Evolutionary conservation across 2,888 invertebrate species (phyloP).

Genomic region (Hyposoter didymator): DNA sequence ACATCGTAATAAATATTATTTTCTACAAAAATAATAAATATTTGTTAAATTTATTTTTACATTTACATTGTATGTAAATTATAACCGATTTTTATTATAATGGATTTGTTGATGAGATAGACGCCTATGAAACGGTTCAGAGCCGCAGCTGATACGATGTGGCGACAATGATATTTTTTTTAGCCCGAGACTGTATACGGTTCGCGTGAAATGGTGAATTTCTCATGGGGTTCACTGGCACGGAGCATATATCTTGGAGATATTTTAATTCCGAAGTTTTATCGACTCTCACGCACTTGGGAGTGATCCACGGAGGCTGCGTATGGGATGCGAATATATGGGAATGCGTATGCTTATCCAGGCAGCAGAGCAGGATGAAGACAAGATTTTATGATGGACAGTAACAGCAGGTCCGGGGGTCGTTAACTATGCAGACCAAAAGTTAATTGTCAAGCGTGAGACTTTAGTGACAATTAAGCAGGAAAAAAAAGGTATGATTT

Average conservation of each 20-base stretch:
- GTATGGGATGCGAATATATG: conserved; percentile 5
- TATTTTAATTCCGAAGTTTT: conserved; percentile 74
- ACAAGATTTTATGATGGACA: conserved; percentile 51
- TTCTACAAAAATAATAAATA: too few species aligned
- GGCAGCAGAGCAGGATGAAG: neutral
- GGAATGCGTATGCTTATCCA: conserved; percentile 7
- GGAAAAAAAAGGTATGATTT: conserved; percentile 46
- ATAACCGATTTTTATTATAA: too few species aligned
- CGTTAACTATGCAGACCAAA: conserved; percentile 57
- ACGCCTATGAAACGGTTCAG: neutral
- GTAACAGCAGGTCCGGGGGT: conserved; percentile 42
- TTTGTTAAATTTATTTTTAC: too few species aligned
- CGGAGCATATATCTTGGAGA: conserved; percentile 63
- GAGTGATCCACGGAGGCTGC: conserved; percentile 30
- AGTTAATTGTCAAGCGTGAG: conserved; percentile 58
- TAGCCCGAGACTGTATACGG: neutral
- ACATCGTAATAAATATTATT: too few species aligned
- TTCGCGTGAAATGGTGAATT: conserved; percentile 33
- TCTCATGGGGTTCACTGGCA: conserved; percentile 44
- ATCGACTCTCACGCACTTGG: conserved; percentile 59
- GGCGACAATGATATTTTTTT: neutral
- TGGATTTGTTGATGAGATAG: neutral
- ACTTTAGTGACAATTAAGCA: conserved; percentile 55
- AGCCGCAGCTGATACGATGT: neutral
- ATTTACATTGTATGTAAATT: too few species aligned